Percentiles rank a stretch among this genome's conserved stretches.
phyloP scores from a whole-genome alignment of 2,113 vertebrate species.

The Tachysurus fulvidraco region DNA sequence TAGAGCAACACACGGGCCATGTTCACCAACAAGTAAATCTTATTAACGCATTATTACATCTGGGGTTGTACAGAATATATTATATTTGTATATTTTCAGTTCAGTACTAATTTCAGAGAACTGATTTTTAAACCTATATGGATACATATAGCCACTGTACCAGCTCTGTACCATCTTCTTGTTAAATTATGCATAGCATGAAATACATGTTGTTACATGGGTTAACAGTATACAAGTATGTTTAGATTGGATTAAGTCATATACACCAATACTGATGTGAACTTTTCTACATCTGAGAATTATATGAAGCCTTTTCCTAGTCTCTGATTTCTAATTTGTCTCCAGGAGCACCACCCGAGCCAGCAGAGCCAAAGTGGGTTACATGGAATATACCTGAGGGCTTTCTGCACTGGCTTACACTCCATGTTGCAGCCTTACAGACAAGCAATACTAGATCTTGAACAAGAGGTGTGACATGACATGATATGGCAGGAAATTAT shows the following conservation, averaged over 20 bases:
- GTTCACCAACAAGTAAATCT: conserved; percentile 82
- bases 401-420: conserved; percentile 94
- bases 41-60: not conserved
- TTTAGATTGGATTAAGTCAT: not conserved
- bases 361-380: conserved; percentile 83
- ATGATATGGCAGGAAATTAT: not conserved
- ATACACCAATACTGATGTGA: not conserved
- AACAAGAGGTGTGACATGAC: conserved; percentile 83
- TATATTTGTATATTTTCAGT: too few species aligned
- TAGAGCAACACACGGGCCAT: conserved; percentile 91
- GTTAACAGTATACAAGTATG: not conserved
- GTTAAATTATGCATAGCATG: not conserved
- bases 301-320: not conserved
- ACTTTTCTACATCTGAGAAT: not conserved
- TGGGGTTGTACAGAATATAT: not conserved
- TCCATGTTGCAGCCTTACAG: conserved; percentile 93
- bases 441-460: conserved; percentile 91
- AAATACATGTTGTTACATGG: not conserved
- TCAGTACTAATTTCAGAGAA: not conserved
- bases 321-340: not conserved
- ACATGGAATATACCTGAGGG: conserved; percentile 91
- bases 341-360: conserved; percentile 85
- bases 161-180: not conserved
- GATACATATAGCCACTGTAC: not conserved
- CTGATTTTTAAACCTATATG: not conserved